These are phyloP conservation scores for Paramisgurnus dabryanus DNA, from an alignment of 2,113 vertebrate genomes.

Conservation along the genomic window DNA sequence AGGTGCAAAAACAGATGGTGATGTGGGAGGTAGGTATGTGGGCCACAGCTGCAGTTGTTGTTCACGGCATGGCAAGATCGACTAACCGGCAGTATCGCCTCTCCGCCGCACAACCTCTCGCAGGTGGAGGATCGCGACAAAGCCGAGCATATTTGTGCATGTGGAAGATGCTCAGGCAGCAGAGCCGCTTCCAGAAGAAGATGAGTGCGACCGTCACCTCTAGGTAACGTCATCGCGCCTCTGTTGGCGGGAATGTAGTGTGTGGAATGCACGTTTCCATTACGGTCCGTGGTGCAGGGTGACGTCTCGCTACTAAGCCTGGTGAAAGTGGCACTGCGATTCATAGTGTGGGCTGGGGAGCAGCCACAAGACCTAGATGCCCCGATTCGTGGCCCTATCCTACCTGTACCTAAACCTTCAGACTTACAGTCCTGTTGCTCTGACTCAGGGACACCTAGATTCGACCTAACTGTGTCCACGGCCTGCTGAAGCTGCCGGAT, in stretches of 20 bases:
- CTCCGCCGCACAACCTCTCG: conserved; percentile 77
- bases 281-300: conserved; percentile 71
- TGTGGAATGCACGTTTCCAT: conserved; percentile 63
- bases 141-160: conserved; percentile 53
- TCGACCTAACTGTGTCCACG: conserved; percentile 86
- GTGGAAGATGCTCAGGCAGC: conserved; percentile 71
- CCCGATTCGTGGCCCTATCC: conserved; percentile 69
- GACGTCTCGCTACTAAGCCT: conserved; percentile 85
- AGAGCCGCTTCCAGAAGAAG: conserved; percentile 78
- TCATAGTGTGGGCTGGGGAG: conserved; percentile 89
- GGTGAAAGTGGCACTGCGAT: conserved; percentile 84
- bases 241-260: conserved; percentile 51
- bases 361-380: conserved; percentile 83
- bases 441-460: conserved; percentile 75
- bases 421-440: conserved; percentile 88
- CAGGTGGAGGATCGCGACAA: conserved; percentile 79
- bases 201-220: conserved; percentile 77
- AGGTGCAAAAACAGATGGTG: conserved; percentile 78
- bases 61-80: conserved; percentile 71
- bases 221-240: conserved; percentile 67
- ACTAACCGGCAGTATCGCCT: conserved; percentile 63
- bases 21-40: conserved; percentile 74
- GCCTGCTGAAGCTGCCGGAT: conserved; percentile 93
- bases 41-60: conserved; percentile 66
- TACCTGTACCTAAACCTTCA: conserved; percentile 79